Evolutionary conservation across 2,113 vertebrate genomes (phyloP), one percentile per base, ranked within the genome.

Genomic region (Nicator chloris): DNA sequence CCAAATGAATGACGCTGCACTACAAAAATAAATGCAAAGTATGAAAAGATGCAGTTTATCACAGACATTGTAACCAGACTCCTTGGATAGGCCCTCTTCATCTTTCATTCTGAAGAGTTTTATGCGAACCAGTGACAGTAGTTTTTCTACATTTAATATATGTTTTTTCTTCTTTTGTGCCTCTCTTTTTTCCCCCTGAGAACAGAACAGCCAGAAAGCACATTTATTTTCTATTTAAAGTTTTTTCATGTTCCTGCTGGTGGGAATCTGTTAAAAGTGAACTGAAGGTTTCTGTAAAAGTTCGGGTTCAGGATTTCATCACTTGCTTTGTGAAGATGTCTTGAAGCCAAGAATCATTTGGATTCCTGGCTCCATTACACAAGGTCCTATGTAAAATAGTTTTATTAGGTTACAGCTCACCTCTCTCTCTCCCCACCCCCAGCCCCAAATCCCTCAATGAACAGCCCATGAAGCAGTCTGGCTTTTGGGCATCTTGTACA

Each of bases 11-110:
- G 22, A 61, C 12, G 8, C 4, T 70, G 59, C 37, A 23, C 53
- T 80, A 28, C 28, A 65, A 45, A 57, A 92, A 76, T 44, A 82
- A 82, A 76, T 82, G 22, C 18, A 14, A 85, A 93, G 13, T 61
- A 50, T 61, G 56, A 89, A 87, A 93, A 88, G 37, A 63, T 47
- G 49, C 15, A 76, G 72, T 95, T 82, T 82, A 65, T 91, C 57
- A 79, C 16, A 86, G 20, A 28, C 12, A 14, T 61, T 59, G 19
- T 73, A 73, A 40, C 39, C 42, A 69, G 18, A 20, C 40, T 80
- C 20, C 68, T 80, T 92, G 42, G 60, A 70, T 8, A 45, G 22
- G 13, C 6, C 3, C 13, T 69, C n/a, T 90, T 68, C 37, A 71
- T 15, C 44, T 88, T 63, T 81, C 50, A 20, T 81, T 78, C 26